Conservation (phyloP, 2,797 vertebrate genomes). For the Myotis vivesi region DNA sequence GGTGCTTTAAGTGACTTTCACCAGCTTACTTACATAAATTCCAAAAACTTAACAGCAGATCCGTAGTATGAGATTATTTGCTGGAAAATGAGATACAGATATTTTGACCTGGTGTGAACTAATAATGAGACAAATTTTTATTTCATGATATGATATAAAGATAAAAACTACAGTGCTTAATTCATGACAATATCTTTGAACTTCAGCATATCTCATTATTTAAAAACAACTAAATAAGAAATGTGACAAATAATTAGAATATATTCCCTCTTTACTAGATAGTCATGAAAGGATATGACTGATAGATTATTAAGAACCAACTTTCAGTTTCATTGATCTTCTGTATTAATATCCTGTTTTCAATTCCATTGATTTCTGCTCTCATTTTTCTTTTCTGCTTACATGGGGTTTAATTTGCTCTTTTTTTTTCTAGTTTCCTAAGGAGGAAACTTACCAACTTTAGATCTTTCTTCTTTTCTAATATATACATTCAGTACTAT, state of each 20-base stretch:
- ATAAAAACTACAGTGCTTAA: background rate
- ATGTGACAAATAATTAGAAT: background rate
- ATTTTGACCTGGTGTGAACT: background rate
- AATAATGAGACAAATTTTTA: background rate
- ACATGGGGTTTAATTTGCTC: background rate
- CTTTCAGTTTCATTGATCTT: background rate
- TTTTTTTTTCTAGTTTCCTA: background rate
- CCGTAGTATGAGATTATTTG: background rate
- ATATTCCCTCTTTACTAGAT: background rate
- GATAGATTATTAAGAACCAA: background rate
- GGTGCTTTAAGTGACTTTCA: background rate
- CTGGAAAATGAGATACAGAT: background rate
- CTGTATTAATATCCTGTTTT: background rate
- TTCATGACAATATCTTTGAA: background rate
- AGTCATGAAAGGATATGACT: background rate
- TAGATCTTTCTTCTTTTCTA: background rate
- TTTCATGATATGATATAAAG: background rate
- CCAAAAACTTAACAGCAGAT: background rate
- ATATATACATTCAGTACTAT: background rate
- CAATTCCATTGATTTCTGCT: background rate
- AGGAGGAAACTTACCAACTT: background rate
- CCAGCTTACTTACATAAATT: background rate
- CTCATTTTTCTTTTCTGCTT: background rate
- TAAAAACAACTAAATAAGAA: constrained; percentile 6
- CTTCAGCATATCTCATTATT: background rate